Percentiles rank a stretch among this genome's conserved stretches.
These are phyloP conservation scores for Acanthurus leucopareius DNA, from an alignment of 2,797 vertebrate species.

Conservation along the genomic window DNA sequence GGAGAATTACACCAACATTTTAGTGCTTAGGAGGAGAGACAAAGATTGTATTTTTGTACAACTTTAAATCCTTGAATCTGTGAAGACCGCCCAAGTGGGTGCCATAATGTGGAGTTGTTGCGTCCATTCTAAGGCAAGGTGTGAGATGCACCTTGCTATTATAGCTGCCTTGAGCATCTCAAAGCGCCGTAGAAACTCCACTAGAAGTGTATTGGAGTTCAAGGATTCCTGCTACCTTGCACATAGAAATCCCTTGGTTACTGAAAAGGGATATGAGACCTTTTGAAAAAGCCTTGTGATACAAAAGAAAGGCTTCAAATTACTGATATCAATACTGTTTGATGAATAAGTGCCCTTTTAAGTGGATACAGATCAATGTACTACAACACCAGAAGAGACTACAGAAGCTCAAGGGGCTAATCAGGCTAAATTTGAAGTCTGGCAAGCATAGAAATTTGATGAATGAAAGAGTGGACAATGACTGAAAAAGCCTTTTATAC, in stretches of 20 bases:
- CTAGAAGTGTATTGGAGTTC: neutral
- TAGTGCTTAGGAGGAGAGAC: neutral
- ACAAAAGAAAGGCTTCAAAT: constrained; percentile 19
- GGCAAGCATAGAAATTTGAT: constrained; percentile 13
- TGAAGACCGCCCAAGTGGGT: neutral
- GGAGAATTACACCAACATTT: neutral
- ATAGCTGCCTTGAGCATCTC: neutral
- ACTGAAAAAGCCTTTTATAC: constrained; percentile 19
- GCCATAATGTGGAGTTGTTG: neutral
- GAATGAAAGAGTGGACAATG: constrained; percentile 15
- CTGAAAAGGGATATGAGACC: constrained; percentile 13
- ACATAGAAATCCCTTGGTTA: constrained; percentile 3
- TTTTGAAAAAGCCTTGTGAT: constrained; percentile 32
- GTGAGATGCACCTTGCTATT: neutral
- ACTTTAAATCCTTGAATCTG: neutral
- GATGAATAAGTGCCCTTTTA: constrained; percentile 29
- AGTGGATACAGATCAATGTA: constrained; percentile 30
- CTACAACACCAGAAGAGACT: constrained; percentile 20
- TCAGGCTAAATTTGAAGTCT: constrained; percentile 34
- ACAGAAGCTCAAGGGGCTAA: constrained; percentile 19
- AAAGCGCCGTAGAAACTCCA: neutral
- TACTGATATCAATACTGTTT: constrained; percentile 27
- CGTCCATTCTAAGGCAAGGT: neutral
- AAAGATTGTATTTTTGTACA: neutral
- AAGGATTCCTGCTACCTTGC: constrained; percentile 7